A percentile compares a stretch with the other conserved stretches of the same genome.
Conservation (phyloP, 2,888 invertebrate genomes). For the Ochropacha duplaris region DNA sequence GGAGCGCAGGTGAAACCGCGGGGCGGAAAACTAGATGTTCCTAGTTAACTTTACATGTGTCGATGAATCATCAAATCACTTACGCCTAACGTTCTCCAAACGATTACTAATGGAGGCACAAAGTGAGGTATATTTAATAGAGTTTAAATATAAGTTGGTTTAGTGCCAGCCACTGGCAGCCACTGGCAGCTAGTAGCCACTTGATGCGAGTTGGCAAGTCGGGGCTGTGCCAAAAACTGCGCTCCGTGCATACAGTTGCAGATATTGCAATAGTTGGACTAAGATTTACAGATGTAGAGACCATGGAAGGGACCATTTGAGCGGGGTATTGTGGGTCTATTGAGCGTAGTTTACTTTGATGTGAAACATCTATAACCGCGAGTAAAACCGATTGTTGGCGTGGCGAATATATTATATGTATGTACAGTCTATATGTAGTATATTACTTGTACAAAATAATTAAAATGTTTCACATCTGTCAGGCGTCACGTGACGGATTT, state of each 20-base stretch:
- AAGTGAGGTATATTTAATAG: conserved; percentile 58
- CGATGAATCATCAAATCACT: background rate
- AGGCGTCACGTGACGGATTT: background rate
- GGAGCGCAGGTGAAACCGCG: too few species aligned
- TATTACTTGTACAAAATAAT: too few species aligned
- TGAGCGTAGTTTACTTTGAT: background rate
- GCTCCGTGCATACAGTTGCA: conserved; percentile 39
- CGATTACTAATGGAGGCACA: conserved; percentile 10
- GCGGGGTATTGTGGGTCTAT: conserved; percentile 4
- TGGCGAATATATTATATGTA: too few species aligned
- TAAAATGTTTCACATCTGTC: too few species aligned
- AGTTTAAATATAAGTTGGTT: conserved; percentile 58
- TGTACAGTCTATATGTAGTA: too few species aligned
- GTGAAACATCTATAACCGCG: background rate
- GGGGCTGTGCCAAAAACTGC: conserved; percentile 57
- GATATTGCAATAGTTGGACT: conserved; percentile 44
- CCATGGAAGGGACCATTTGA: conserved; percentile 23
- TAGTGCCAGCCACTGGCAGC: conserved; percentile 41
- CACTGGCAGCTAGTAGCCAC: conserved; percentile 22
- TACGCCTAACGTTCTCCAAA: background rate
- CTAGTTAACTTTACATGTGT: background rate
- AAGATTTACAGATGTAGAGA: conserved; percentile 13
- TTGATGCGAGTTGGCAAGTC: conserved; percentile 23
- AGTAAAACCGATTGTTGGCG: too few species aligned
- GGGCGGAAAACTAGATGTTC: too few species aligned